Percentiles rank a stretch among this genome's conserved stretches.
Evolutionary conservation across 2,113 vertebrate species (phyloP).

Genomic region (Hyla sarda): DNA sequence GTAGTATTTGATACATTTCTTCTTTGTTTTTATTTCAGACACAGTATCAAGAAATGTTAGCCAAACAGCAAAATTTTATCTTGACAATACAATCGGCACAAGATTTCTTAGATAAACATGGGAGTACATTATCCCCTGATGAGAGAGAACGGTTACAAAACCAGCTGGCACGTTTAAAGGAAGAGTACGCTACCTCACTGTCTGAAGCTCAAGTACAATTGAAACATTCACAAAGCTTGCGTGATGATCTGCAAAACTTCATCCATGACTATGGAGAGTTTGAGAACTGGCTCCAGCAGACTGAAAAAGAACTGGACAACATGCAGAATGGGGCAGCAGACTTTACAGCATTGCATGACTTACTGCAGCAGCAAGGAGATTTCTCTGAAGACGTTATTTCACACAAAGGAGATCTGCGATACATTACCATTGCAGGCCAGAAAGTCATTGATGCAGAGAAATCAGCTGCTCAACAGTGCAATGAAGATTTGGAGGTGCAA

Average conservation of each 20-base stretch:
- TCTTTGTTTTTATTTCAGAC: conserved; percentile 68
- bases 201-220: conserved; percentile 79
- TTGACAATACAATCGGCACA: conserved; percentile 84
- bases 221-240: conserved; percentile 80
- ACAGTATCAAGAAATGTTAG: conserved; percentile 86
- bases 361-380: conserved; percentile 72
- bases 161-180: conserved; percentile 78
- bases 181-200: conserved; percentile 76
- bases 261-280: conserved; percentile 85
- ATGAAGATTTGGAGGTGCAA: conserved; percentile 68
- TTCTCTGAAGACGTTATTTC: conserved; percentile 94
- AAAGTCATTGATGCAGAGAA: conserved; percentile 87
- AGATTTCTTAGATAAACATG: conserved; percentile 84
- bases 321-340: conserved; percentile 74
- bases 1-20: neutral
- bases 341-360: conserved; percentile 72
- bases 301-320: conserved; percentile 80
- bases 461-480: conserved; percentile 63
- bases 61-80: conserved; percentile 88
- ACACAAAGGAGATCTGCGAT: conserved; percentile 95
- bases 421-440: conserved; percentile 93
- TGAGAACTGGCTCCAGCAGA: conserved; percentile 84
- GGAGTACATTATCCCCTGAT: conserved; percentile 77
- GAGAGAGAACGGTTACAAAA: conserved; percentile 76
- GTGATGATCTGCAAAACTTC: conserved; percentile 90